Percentiles rank a stretch among this genome's conserved stretches.
phyloP scores from a whole-genome alignment of 2,888 invertebrate genomes.

The Herminia tarsipennalis region DNA sequence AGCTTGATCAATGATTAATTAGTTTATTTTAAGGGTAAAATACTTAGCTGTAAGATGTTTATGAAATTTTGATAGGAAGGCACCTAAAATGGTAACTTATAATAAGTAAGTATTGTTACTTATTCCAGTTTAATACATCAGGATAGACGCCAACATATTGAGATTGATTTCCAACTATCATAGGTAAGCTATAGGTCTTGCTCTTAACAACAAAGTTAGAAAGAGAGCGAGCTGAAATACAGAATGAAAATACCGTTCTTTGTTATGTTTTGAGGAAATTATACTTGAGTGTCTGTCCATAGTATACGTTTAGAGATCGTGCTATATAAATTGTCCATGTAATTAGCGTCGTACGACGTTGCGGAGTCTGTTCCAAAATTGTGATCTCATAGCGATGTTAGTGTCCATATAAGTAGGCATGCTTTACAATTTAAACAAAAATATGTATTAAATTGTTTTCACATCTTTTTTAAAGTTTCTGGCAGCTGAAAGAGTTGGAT shows the following conservation, averaged over 20 bases:
- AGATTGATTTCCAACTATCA: too few species aligned
- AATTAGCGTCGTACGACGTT: constrained; percentile 62
- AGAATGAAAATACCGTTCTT: neutral
- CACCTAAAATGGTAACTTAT: too few species aligned
- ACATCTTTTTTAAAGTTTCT: neutral
- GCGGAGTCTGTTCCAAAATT: constrained; percentile 47
- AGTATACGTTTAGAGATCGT: constrained; percentile 52
- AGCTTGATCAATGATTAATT: too few species aligned
- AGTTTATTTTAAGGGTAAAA: too few species aligned
- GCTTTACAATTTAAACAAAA: constrained; percentile 24
- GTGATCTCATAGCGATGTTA: constrained; percentile 24
- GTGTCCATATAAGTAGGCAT: constrained; percentile 42
- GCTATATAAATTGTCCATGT: constrained; percentile 63
- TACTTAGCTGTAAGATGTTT: too few species aligned
- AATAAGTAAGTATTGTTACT: too few species aligned
- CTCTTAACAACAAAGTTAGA: too few species aligned
- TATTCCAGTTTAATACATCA: too few species aligned
- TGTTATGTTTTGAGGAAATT: neutral
- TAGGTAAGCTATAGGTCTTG: too few species aligned
- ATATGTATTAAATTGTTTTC: neutral
- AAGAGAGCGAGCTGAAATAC: too few species aligned
- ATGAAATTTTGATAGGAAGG: too few species aligned
- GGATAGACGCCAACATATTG: too few species aligned
- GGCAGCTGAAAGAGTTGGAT: neutral
- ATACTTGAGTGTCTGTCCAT: neutral